Evolutionary conservation across 2,888 invertebrate genomes (phyloP).

Genomic region (Trissoscelio sp.): DNA sequence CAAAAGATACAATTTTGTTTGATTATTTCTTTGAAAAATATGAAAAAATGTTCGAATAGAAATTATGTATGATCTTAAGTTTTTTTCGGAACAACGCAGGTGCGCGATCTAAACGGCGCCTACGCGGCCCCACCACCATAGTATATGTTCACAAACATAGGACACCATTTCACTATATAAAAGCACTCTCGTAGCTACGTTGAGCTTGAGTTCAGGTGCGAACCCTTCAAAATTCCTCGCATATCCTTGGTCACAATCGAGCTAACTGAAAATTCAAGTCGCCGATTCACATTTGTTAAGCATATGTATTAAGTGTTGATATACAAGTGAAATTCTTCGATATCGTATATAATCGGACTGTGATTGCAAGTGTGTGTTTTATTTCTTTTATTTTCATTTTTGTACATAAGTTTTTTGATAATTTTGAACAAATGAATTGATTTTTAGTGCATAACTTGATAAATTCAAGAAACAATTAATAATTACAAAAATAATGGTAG

Average conservation of each 20-base stretch:
- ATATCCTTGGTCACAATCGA: conserved; percentile 16
- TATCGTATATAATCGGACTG: not conserved
- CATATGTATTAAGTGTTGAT: conserved; percentile 24
- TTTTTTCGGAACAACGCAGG: no score
- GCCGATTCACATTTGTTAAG: conserved; percentile 1
- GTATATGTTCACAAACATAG: conserved; percentile 53
- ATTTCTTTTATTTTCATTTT: not conserved
- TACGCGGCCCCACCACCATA: conserved; percentile 60
- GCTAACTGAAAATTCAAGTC: conserved; percentile 22
- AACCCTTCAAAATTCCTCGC: conserved; percentile 51
- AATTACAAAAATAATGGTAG: no score
- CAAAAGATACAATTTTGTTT: no score
- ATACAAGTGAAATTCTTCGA: conserved; percentile 16
- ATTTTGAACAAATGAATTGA: no score
- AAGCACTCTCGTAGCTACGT: conserved; percentile 59
- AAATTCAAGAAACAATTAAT: no score
- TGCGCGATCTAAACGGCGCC: conserved; percentile 65
- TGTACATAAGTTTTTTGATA: not conserved
- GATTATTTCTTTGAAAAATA: no score
- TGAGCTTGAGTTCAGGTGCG: conserved; percentile 62
- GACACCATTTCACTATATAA: conserved; percentile 62
- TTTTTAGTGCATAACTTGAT: no score
- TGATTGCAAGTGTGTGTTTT: conserved; percentile 37
- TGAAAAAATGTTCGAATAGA: no score
- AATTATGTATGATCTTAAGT: no score